phyloP scores from a whole-genome alignment of 2,113 vertebrate genomes.

The Paracanthobrama guichenoti region DNA sequence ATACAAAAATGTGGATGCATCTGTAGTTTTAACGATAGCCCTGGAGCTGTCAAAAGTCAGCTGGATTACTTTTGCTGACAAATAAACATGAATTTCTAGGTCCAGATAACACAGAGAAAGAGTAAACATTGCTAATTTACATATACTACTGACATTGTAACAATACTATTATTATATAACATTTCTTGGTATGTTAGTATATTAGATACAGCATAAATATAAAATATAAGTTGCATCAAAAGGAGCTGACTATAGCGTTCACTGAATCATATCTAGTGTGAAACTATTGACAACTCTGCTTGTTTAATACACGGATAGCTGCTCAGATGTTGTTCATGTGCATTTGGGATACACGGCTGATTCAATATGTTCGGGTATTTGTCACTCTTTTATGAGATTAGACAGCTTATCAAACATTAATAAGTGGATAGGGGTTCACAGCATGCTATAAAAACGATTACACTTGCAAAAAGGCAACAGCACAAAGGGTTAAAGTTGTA shows the following conservation, averaged over 20 bases:
- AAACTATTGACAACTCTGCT: neutral
- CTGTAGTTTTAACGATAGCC: too few relatives aligned
- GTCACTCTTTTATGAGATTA: constrained; percentile 16
- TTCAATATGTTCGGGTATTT: neutral
- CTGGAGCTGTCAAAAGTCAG: too few relatives aligned
- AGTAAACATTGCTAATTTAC: too few relatives aligned
- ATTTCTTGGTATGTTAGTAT: neutral
- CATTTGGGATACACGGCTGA: neutral
- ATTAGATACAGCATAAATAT: neutral
- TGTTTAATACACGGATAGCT: neutral
- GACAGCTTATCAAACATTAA: constrained; percentile 28
- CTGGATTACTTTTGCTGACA: too few relatives aligned
- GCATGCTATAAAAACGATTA: neutral
- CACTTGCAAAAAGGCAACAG: constrained; percentile 17
- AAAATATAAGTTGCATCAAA: neutral
- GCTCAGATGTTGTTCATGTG: neutral
- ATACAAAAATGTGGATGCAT: too few relatives aligned
- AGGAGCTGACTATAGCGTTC: neutral
- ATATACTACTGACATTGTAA: too few relatives aligned
- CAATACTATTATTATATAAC: neutral
- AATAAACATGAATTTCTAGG: too few relatives aligned
- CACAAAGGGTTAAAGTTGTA: constrained; percentile 54
- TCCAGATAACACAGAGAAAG: too few relatives aligned
- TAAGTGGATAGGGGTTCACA: neutral
- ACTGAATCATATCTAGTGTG: neutral